Evolutionary conservation across 1,140 invertebrate genomes (phyloP).

Genomic region (Bombus pascuorum): DNA sequence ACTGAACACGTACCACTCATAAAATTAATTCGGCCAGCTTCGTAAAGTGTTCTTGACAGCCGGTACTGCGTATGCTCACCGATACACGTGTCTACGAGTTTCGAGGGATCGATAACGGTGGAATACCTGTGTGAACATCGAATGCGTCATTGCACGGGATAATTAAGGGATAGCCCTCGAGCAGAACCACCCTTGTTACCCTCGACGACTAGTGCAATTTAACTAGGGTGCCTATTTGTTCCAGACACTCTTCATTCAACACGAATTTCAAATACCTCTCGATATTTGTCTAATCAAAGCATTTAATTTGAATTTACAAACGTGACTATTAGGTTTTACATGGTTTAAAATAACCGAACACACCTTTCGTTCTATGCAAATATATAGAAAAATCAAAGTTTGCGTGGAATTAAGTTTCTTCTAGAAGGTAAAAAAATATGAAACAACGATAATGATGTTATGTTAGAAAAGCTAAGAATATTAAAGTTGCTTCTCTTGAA

Average conservation of each 20-base stretch:
- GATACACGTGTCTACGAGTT: slow-evolving; percentile 20
- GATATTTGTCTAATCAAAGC: not conserved
- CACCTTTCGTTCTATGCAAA: no score
- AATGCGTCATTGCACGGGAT: slow-evolving; percentile 54
- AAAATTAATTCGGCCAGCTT: not conserved
- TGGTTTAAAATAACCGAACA: no score
- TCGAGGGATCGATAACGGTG: slow-evolving; percentile 36
- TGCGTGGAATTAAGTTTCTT: no score
- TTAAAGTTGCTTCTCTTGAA: not conserved
- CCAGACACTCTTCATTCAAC: slow-evolving; percentile 8
- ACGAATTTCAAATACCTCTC: not conserved
- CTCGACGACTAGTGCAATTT: slow-evolving; percentile 19
- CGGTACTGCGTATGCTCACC: not conserved
- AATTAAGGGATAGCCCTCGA: slow-evolving; percentile 47
- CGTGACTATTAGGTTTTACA: no score
- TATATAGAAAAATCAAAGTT: no score
- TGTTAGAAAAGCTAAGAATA: no score
- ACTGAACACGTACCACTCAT: not conserved
- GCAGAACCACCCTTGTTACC: slow-evolving; percentile 34
- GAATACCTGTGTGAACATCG: slow-evolving; percentile 50
- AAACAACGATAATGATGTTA: no score
- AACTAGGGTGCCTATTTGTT: slow-evolving; percentile 28
- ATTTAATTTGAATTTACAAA: no score
- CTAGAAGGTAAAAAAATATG: no score
- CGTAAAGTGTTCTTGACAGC: not conserved